A percentile compares a stretch with the other conserved stretches of the same genome.
These are phyloP conservation scores for Dolichoris vasculosae DNA, from an alignment of 1,140 invertebrate species.

Conservation along the genomic window DNA sequence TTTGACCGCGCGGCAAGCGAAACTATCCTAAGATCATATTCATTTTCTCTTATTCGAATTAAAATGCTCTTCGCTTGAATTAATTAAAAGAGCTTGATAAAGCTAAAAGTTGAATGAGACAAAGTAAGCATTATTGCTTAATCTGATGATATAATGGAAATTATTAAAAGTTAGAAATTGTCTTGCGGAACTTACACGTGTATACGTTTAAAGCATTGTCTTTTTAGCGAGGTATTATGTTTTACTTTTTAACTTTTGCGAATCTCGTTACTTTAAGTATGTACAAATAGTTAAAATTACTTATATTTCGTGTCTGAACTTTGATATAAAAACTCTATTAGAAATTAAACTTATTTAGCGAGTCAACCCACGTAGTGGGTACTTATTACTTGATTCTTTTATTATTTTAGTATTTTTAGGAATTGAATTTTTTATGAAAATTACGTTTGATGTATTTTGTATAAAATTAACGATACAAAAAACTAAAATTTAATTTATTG, in stretches of 20 bases:
- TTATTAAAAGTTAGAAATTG: background rate
- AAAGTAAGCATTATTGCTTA: background rate
- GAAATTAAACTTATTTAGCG: no score
- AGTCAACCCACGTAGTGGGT: no score
- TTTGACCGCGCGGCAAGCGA: background rate
- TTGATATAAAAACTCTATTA: no score
- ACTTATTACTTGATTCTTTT: no score
- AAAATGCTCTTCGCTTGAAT: constrained; percentile 3
- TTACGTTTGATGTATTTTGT: background rate
- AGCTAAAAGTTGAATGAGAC: background rate
- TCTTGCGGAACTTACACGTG: background rate
- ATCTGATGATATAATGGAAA: background rate
- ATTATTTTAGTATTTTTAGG: background rate
- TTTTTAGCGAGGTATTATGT: background rate
- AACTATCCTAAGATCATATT: constrained; percentile 54
- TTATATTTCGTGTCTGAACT: no score
- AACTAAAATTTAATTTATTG: background rate
- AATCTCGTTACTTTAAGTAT: background rate
- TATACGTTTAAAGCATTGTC: background rate
- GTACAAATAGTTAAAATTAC: background rate
- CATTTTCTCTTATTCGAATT: background rate
- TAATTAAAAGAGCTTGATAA: background rate
- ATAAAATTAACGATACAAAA: background rate
- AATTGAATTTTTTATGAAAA: no score
- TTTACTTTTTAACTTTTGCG: background rate